Evolutionary conservation across 2,797 vertebrate species (phyloP).

Genomic region (Liasis olivaceus): DNA sequence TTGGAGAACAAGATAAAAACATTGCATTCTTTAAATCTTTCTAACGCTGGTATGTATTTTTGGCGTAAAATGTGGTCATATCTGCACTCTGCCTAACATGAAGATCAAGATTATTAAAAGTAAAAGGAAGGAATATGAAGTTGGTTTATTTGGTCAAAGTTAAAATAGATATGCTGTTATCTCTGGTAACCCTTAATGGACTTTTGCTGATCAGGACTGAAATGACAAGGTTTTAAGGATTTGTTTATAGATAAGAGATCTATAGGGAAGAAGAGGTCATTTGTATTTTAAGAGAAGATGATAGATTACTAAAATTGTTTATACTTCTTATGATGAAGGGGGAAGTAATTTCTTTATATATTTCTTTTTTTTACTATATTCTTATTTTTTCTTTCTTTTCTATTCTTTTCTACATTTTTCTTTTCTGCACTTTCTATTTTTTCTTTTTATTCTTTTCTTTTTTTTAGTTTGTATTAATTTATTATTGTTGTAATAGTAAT

Average conservation of each 20-base stretch:
- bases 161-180: background rate
- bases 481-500: background rate
- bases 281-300: background rate
- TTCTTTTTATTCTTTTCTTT: background rate
- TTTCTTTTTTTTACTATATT: background rate
- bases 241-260: background rate
- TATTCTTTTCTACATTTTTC: background rate
- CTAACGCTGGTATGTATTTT: no score
- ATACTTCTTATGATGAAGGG: background rate
- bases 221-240: background rate
- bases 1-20: no score
- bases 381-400: background rate
- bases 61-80: no score
- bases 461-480: background rate
- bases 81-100: no score
- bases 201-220: background rate
- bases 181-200: background rate
- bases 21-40: no score
- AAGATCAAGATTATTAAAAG: background rate
- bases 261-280: background rate
- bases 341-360: background rate
- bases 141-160: background rate
- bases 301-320: background rate
- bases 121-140: background rate
- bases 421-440: background rate